Percentiles rank a stretch among this genome's conserved stretches.
Evolutionary conservation across 2,888 invertebrate genomes (phyloP).

Genomic region (Leucania comma): DNA sequence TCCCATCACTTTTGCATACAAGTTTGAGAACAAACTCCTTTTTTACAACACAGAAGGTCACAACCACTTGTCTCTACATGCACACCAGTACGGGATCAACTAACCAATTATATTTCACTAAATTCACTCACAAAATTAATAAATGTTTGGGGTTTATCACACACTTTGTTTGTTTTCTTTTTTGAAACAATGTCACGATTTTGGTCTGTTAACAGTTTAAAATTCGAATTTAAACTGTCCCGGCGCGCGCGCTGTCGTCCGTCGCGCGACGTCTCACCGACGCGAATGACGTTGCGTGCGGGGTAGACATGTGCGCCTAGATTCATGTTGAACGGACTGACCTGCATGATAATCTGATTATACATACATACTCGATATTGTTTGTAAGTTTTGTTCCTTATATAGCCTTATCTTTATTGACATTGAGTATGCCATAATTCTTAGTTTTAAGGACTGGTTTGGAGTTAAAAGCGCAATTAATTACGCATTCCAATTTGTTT

Average conservation of each 20-base stretch:
- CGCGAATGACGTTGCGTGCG: constrained; percentile 82
- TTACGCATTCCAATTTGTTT: constrained; percentile 54
- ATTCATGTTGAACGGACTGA: constrained; percentile 78
- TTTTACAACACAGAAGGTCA: constrained; percentile 81
- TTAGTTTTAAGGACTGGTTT: constrained; percentile 42
- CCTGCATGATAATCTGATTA: constrained; percentile 88
- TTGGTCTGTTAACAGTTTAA: constrained; percentile 69
- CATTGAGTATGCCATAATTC: constrained; percentile 48
- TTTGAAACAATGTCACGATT: constrained; percentile 68
- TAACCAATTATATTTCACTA: constrained; percentile 60
- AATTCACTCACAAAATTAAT: constrained; percentile 61
- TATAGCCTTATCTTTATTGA: constrained; percentile 63
- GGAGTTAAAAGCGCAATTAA: constrained; percentile 49
- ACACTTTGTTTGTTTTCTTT: constrained; percentile 62
- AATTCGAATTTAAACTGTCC: constrained; percentile 80
- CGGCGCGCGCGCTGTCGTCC: constrained; percentile 81
- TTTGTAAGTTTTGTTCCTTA: constrained; percentile 76
- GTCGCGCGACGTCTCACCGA: constrained; percentile 76
- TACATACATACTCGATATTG: constrained; percentile 76
- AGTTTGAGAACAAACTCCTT: constrained; percentile 76
- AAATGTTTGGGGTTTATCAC: constrained; percentile 54
- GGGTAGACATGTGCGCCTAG: constrained; percentile 74
- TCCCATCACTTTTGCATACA: constrained; percentile 74
- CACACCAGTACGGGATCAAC: constrained; percentile 68
- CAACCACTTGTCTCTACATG: constrained; percentile 85